Base-by-base conservation (phyloP, 1,140 invertebrate species). In the Gonioctena quinquepunctata region DNA sequence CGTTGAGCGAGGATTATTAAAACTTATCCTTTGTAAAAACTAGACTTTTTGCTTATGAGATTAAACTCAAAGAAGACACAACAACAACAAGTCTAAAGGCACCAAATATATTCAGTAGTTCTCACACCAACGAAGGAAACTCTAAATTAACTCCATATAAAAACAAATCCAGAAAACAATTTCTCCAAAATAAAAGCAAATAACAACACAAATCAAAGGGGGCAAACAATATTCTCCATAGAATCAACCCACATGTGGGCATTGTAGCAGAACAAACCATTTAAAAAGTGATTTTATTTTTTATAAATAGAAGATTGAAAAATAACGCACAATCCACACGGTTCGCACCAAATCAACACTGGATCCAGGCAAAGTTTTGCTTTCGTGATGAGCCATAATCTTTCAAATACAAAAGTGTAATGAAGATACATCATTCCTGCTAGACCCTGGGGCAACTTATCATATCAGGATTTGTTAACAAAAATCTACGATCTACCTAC, bases 1-100 rank as follows among this genome's bases (percentile, higher is more conserved):
- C 83, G 2, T 63, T 84, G 22, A 33, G 11, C 8, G 66, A 67
- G 21, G 66, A 77, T 0, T 76, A 81, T 52, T 76, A 81, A 61
- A 80, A 78, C 67, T 67, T 82, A 22, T 65, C 62, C 7, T 70
- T 70, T 57, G 63, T 70, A 8, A 70, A 70, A 66, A 68, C 62
- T 7, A 25, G 63, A 13, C 42, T 70, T 3, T 27, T 70, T 19
- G 68, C 68, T 48, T 25, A 68, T 25, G 56, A 68, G 48, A 19
- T 60, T 16, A 68, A 68, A 49, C 11, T 66, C 16, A 56, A 56
- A 21, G 13, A 56, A 56, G 23, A 56, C 19, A 13, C 23, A 19
- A 21, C 18, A 22, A 21, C 19, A 16, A 25, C 54, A 3, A 56
- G 23, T 21, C 19, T 21, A 22, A 25, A 56, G 22, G 54, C 4